Percentiles rank a stretch among this genome's conserved stretches.
Evolutionary conservation across 2,113 vertebrate genomes (phyloP).

Genomic region (Macrotis lagotis): DNA sequence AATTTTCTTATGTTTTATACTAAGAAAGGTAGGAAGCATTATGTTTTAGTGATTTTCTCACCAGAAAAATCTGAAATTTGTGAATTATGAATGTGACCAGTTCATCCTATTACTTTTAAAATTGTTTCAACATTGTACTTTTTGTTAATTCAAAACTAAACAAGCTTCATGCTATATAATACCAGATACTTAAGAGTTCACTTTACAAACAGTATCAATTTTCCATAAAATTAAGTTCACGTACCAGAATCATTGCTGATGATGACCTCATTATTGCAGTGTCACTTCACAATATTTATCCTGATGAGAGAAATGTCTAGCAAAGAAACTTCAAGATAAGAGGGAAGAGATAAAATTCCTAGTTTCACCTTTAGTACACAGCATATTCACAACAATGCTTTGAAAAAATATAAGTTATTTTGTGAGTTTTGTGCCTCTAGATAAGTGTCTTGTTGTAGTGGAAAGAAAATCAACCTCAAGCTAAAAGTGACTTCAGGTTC

Average conservation of each 20-base stretch:
- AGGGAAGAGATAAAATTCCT: not conserved
- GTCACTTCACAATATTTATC: not conserved
- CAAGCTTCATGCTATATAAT: not conserved
- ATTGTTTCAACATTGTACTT: not conserved
- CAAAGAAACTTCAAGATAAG: not conserved
- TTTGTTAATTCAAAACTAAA: constrained; percentile 16
- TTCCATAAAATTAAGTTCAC: not conserved
- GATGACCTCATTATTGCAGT: not conserved
- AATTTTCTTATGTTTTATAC: not conserved
- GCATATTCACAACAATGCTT: not conserved
- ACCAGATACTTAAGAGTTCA: not conserved
- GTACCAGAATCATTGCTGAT: not conserved
- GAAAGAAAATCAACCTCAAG: not conserved
- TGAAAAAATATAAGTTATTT: not conserved
- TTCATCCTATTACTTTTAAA: not conserved
- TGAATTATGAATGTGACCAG: not conserved
- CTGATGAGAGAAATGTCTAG: not conserved
- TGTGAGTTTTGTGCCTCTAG: not conserved
- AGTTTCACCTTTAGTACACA: not conserved
- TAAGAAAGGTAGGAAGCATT: not conserved
- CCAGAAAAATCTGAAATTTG: not conserved
- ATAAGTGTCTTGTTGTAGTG: not conserved
- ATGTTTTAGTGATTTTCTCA: not conserved
- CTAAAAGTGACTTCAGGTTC: too few species aligned
- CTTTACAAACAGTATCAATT: not conserved